phyloP scores from a whole-genome alignment of 2,113 vertebrate species.

The Pogonocichla stellata region DNA sequence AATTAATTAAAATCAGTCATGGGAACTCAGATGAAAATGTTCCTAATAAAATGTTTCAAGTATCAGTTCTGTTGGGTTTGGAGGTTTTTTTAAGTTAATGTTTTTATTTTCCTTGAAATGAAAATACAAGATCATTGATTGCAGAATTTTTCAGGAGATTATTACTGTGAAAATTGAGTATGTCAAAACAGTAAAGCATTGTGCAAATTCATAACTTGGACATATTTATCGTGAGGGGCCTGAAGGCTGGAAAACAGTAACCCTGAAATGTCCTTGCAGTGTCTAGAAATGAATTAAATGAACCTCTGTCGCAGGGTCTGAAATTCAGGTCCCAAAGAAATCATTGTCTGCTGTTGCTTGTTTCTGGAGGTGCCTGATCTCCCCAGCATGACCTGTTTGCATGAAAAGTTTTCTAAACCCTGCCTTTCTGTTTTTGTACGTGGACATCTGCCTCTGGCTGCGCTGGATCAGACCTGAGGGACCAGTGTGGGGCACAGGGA shows the following conservation, averaged over 20 bases:
- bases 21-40: neutral
- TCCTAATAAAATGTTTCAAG: neutral
- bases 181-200: neutral
- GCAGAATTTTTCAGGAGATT: neutral
- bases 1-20: neutral
- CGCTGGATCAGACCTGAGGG: rapidly evolving
- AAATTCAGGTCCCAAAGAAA: neutral
- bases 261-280: neutral
- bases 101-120: neutral
- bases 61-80: neutral
- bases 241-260: neutral
- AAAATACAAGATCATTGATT: neutral
- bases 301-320: neutral
- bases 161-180: neutral
- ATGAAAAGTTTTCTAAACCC: neutral
- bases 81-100: neutral
- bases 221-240: neutral
- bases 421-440: neutral
- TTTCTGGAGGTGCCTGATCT: neutral
- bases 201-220: neutral
- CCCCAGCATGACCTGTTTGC: neutral
- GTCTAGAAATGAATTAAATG: neutral
- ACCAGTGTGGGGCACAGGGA: neutral
- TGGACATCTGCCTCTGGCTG: neutral
- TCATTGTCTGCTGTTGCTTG: neutral